Conservation (phyloP, 2,113 vertebrate species). For the Amphiprion ocellaris region DNA sequence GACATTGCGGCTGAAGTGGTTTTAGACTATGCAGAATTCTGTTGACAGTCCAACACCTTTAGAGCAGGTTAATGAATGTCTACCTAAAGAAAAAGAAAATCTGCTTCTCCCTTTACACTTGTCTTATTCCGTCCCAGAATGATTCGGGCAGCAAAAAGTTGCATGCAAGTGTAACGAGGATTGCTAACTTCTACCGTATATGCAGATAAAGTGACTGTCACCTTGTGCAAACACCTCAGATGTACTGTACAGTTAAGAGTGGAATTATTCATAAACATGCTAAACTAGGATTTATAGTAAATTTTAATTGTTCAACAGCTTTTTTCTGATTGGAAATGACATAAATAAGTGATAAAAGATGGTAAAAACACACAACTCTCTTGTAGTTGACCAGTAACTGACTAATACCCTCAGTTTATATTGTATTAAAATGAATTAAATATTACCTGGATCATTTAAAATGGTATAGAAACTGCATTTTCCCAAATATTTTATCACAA, state of each 20-base stretch:
- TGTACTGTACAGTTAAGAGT: constrained; percentile 16
- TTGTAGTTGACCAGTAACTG: too few relatives aligned
- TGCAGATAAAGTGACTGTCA: constrained; percentile 51
- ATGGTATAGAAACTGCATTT: too few relatives aligned
- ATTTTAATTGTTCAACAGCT: too few relatives aligned
- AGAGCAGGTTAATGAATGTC: constrained; percentile 9
- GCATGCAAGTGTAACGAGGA: constrained; percentile 66
- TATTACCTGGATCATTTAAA: too few relatives aligned
- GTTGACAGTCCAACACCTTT: constrained; percentile 28
- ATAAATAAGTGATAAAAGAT: too few relatives aligned
- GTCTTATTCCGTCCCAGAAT: constrained; percentile 35
- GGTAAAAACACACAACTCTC: too few relatives aligned
- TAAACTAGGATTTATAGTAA: too few relatives aligned
- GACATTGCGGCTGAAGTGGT: constrained; percentile 52
- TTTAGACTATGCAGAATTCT: constrained; percentile 75
- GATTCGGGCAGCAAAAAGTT: constrained; percentile 20
- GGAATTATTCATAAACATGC: too few relatives aligned
- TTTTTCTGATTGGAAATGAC: too few relatives aligned
- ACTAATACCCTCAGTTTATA: too few relatives aligned
- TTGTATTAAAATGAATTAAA: too few relatives aligned
- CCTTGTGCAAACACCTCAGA: constrained; percentile 59
- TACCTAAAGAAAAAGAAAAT: constrained; percentile 6
- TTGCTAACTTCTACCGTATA: constrained; percentile 25
- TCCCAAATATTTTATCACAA: too few relatives aligned
- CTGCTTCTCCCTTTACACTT: constrained; percentile 40